phyloP scores from a whole-genome alignment of 2,113 vertebrate genomes.

The Chloebia gouldiae region DNA sequence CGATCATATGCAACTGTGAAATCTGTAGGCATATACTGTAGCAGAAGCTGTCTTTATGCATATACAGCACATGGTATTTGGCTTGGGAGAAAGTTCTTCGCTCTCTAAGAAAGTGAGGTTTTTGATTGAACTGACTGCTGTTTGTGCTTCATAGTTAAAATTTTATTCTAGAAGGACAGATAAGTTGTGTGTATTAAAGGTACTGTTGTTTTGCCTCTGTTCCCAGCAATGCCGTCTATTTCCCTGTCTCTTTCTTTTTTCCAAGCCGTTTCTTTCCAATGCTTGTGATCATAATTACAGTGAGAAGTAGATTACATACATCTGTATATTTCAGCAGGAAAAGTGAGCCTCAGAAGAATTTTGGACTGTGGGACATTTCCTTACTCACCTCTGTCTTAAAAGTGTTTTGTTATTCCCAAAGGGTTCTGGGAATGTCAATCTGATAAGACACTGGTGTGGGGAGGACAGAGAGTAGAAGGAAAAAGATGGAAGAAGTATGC shows the following conservation, averaged over 20 bases:
- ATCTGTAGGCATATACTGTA: slow-evolving; percentile 51
- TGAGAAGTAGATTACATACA: background rate
- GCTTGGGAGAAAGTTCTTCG: background rate
- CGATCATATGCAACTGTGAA: slow-evolving; percentile 42
- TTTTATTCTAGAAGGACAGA: background rate
- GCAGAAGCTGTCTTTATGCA: slow-evolving; percentile 51
- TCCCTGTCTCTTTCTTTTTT: background rate
- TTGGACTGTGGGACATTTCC: background rate
- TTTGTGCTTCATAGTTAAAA: background rate
- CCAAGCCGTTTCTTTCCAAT: background rate
- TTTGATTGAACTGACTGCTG: background rate
- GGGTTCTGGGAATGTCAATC: background rate
- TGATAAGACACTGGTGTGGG: background rate
- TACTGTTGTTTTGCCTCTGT: background rate
- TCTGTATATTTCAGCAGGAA: background rate
- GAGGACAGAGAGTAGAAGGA: background rate
- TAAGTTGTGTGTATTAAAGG: background rate
- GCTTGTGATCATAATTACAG: slow-evolving; percentile 1
- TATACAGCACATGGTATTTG: slow-evolving; percentile 48
- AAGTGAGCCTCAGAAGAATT: background rate
- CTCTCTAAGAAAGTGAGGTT: slow-evolving; percentile 3
- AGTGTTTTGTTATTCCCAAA: background rate
- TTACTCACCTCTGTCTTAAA: background rate
- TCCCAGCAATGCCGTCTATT: background rate
- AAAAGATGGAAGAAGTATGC: background rate